Evolutionary conservation across 2,888 invertebrate species (phyloP), one percentile per base, ranked within the genome.

Genomic region (Byasa hedistus): DNA sequence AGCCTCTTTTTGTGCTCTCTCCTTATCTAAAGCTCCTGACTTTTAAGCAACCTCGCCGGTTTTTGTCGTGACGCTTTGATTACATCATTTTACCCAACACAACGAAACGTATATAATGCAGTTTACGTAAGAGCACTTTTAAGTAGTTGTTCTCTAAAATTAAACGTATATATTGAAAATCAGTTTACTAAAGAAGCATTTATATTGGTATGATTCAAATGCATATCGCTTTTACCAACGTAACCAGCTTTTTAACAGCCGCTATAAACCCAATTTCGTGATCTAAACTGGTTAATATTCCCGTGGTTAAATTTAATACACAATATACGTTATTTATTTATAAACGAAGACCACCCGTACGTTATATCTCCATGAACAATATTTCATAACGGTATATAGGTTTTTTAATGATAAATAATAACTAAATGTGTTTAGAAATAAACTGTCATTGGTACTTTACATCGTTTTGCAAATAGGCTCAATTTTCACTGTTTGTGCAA

Each of bases 231-330:
- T 73, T 68, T 64, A 65, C 61, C 44, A 52, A 64, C 66, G 57
- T 65, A 64, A 58, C 62, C 58, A 17, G 62, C 65, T 64, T 73
- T 72, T 79, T 79, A 75, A 77, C 73, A 69, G 74, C 73, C 70
- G 72, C 74, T 76, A 79, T 82, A 84, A 85, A 85, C 76, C 79
- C 76, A 74, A 79, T 79, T 82, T 81, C 73, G 66, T 64, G 71
- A 70, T 68, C 69, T 67, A 72, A 75, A 44, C 52, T 57, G 73
- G 77, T n/a, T 69, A 73, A 78, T 82, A 77, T 79, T 77, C 71
- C 79, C 82, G 80, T 71, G 82, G 80, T 76, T 75, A 76, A 73
- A 75, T 76, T 74, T 70, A 73, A 74, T 74, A 66, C 73, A 72
- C 73, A 70, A 71, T 76, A 76, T 76, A 76, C 69, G 72, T 77